A percentile compares a stretch with the other conserved stretches of the same genome.
Evolutionary conservation across 2,888 invertebrate genomes (phyloP).

Genomic region (Allophyes oxyacanthae): DNA sequence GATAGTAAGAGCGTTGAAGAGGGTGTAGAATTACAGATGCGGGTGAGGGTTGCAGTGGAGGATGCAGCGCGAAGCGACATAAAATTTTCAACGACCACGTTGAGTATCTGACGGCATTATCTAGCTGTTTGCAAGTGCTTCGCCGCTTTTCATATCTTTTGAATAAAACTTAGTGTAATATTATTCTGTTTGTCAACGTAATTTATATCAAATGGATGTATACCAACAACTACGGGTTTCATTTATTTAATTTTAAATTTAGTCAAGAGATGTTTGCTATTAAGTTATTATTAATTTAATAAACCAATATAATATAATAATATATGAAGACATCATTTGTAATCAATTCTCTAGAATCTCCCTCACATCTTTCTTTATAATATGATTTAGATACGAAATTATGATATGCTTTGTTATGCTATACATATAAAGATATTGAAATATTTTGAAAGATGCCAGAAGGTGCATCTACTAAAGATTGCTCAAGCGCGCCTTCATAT

Average conservation of each 20-base stretch:
- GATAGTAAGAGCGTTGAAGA: slow-evolving; percentile 64
- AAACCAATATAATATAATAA: no score
- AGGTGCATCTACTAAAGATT: slow-evolving; percentile 17
- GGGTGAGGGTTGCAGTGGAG: slow-evolving; percentile 72
- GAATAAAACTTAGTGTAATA: slow-evolving; percentile 73
- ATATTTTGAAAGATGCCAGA: not conserved
- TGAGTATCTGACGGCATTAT: slow-evolving; percentile 85
- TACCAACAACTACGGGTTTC: not conserved
- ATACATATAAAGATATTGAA: not conserved
- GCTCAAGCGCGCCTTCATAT: slow-evolving; percentile 47
- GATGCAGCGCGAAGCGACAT: slow-evolving; percentile 84
- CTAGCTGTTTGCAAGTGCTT: slow-evolving; percentile 84
- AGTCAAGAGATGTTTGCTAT: no score
- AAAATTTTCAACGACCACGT: slow-evolving; percentile 86
- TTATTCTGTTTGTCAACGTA: slow-evolving; percentile 34
- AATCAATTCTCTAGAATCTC: no score
- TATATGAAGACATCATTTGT: no score
- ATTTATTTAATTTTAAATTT: no score
- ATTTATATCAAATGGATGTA: slow-evolving; percentile 17
- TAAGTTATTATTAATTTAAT: no score
- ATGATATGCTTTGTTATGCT: no score
- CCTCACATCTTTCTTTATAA: not conserved
- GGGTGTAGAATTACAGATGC: slow-evolving; percentile 71
- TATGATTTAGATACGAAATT: no score
- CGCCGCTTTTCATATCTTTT: slow-evolving; percentile 81